Evolutionary conservation across 2,113 vertebrate genomes (phyloP).

Genomic region (Zosterops borbonicus): DNA sequence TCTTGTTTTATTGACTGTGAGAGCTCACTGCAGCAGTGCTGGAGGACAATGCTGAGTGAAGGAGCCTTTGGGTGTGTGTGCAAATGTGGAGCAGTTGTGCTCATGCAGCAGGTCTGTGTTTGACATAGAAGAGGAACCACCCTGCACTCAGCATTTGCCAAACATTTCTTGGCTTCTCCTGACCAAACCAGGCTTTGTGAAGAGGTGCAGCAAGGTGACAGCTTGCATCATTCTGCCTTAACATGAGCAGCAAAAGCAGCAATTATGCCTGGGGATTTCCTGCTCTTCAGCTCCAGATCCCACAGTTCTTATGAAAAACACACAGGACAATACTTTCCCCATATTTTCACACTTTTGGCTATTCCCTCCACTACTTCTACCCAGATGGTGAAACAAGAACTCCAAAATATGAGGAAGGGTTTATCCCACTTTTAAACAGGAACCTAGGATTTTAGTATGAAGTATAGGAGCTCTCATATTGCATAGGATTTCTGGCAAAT

Average conservation of each 20-base stretch:
- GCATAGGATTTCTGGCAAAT: not conserved
- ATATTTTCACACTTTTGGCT: not conserved
- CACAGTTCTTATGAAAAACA: not conserved
- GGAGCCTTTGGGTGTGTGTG: not conserved
- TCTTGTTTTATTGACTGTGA: not conserved
- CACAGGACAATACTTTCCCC: not conserved
- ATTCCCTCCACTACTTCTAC: not conserved
- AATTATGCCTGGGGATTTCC: not conserved
- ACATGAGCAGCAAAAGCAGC: not conserved
- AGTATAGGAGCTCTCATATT: not conserved
- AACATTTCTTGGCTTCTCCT: not conserved
- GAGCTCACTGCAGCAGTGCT: not conserved
- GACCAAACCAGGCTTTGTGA: not conserved
- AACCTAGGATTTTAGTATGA: not conserved
- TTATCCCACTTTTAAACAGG: not conserved
- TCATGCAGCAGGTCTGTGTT: not conserved
- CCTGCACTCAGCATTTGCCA: not conserved
- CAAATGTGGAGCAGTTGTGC: not conserved
- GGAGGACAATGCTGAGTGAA: not conserved
- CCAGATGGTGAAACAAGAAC: not conserved
- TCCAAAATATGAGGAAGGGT: not conserved
- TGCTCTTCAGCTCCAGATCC: not conserved
- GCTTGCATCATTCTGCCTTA: not conserved
- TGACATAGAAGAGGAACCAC: not conserved
- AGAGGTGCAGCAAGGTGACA: not conserved